Base-by-base conservation (phyloP, 2,797 vertebrate genomes). In the Alauda arvensis region DNA sequence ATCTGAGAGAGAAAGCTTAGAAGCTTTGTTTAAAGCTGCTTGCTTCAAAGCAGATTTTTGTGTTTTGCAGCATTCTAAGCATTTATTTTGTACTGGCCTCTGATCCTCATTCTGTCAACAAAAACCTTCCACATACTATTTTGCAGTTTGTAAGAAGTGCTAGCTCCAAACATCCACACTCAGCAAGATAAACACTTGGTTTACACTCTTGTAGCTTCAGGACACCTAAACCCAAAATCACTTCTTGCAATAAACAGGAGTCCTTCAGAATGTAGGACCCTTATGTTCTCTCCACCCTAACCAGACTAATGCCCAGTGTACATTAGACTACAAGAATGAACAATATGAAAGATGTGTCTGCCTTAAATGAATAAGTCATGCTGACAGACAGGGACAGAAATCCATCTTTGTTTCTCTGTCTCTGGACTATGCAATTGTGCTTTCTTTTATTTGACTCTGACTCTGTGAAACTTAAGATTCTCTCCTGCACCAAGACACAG, bases 21-120 rank as follows among this genome's bases (percentile, higher is more conserved):
- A 85, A 92, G 90, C 94, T 94, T 90, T 94, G 68, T 90, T 94
- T 92, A 95, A 94, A 94, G 92, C 93, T 87, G 89, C 90, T 93
- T 95, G 85, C 89, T 93, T 88, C 83, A 92, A 94, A 92, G 91
- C 53, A 95, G 91, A 94, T 93, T 94, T 94, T 62, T 92, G 48
- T 87, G 63, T 83, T 87, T 81, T 87, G 67, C 74, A 85, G 90
- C 34, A 82, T 75, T 78, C 83, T 74, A 88, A 87, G 87, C 78
- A 77, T 83, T 93, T 91, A 85, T 78, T 89, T 56, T 6, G 40
- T 42, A 56, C 18, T 43, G 53, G 83, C 48, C 77, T 79, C 89
- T 93, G 77, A 94, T 84, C 81, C 70, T 83, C 63, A 42, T 53
- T 74, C 78, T 87, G 87, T 37, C 0, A 1, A 87, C 77, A 92